Evolutionary conservation across 2,888 invertebrate genomes (phyloP).

Genomic region (Leptarthrus brevirostris): DNA sequence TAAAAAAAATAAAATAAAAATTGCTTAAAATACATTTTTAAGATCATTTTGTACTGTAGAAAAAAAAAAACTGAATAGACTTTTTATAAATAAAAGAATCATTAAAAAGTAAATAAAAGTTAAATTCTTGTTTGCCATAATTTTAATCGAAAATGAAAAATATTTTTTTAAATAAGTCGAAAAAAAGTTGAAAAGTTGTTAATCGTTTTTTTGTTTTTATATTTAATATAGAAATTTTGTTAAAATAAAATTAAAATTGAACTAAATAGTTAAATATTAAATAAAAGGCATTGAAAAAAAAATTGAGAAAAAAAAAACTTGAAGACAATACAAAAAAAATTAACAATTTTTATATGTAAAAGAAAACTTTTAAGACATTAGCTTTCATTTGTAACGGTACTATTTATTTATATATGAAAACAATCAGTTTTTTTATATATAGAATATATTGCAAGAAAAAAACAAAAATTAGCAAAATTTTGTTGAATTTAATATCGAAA

Average conservation of each 20-base stretch:
- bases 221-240: not conserved
- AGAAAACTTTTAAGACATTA: too few relatives aligned
- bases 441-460: too few relatives aligned
- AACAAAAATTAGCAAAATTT: too few relatives aligned
- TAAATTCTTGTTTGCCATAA: conserved; percentile 2
- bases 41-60: conserved; percentile 31
- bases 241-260: not conserved
- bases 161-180: conserved; percentile 28
- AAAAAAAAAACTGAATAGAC: not conserved
- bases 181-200: conserved; percentile 31
- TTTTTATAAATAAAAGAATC: conserved; percentile 17
- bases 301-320: conserved; percentile 25
- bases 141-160: not conserved
- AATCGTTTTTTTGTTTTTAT: conserved; percentile 19
- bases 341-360: conserved; percentile 19
- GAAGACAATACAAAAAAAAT: conserved; percentile 42
- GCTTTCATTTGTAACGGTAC: not conserved
- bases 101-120: not conserved
- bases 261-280: not conserved
- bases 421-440: too few relatives aligned
- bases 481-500: too few relatives aligned
- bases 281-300: conserved; percentile 6
- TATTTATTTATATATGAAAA: not conserved
- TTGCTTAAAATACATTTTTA: too few relatives aligned
- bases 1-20: too few relatives aligned